Conservation (phyloP, 1,140 invertebrate species). For the Acromyrmex heyeri region DNA sequence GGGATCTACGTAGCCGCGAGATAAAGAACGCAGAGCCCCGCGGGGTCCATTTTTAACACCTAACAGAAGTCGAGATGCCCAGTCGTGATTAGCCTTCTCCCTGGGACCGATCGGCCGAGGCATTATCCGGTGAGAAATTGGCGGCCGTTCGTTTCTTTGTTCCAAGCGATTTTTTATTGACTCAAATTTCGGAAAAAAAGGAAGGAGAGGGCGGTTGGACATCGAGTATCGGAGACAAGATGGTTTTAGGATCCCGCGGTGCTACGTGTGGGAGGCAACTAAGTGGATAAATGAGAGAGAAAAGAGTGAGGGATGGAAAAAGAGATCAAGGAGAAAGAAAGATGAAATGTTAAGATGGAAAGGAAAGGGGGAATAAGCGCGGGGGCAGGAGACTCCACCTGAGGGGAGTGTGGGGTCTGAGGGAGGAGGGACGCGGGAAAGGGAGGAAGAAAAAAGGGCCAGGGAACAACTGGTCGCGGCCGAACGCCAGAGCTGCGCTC, state of each 20-base stretch:
- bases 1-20: conserved; percentile 61
- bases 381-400: conserved; percentile 39
- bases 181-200: conserved; percentile 80
- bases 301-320: conserved; percentile 58
- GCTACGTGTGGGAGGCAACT: conserved; percentile 69
- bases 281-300: conserved; percentile 69
- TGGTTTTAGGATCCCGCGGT: conserved; percentile 68
- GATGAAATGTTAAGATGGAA: conserved; percentile 64
- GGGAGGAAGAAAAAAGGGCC: conserved; percentile 67
- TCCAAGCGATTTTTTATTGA: conserved; percentile 84
- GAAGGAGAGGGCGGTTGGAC: background rate
- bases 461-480: conserved; percentile 77
- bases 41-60: conserved; percentile 83
- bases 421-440: conserved; percentile 56
- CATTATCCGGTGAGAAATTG: conserved; percentile 85
- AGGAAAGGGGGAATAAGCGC: conserved; percentile 59
- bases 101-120: conserved; percentile 68
- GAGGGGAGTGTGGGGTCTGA: conserved; percentile 47
- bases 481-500: conserved; percentile 78
- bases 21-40: conserved; percentile 78
- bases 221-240: conserved; percentile 40
- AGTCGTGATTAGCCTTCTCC: conserved; percentile 77
- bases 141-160: conserved; percentile 81
- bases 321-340: conserved; percentile 40
- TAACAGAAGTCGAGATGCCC: conserved; percentile 83